These are phyloP conservation scores for Scyliorhinus canicula DNA, from an alignment of 2,797 vertebrate genomes.

Conservation along the genomic window DNA sequence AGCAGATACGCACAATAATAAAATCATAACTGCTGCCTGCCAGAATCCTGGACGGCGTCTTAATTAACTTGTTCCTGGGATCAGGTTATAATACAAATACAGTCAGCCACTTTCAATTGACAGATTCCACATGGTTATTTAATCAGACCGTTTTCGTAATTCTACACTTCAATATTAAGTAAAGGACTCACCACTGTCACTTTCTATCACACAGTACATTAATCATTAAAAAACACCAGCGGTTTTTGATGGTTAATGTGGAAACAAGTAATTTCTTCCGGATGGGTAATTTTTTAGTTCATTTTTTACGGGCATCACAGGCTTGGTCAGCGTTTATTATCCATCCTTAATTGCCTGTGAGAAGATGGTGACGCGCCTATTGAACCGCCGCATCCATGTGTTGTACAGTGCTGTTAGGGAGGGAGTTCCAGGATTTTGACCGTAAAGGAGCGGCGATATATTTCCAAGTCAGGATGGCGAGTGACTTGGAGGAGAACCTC, in stretches of 20 bases:
- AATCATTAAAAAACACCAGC: not conserved
- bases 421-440: too few species aligned
- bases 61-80: not conserved
- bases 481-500: too few species aligned
- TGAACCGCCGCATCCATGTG: too few species aligned
- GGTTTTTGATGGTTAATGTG: not conserved
- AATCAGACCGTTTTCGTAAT: not conserved
- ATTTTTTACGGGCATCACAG: too few species aligned
- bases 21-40: not conserved
- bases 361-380: too few species aligned
- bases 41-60: not conserved
- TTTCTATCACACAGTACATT: not conserved
- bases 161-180: not conserved
- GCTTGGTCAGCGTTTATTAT: too few species aligned
- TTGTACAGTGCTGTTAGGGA: too few species aligned
- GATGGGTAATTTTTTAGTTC: too few species aligned
- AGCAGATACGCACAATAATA: not conserved
- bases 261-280: not conserved
- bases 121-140: not conserved
- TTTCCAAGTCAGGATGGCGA: too few species aligned
- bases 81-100: not conserved
- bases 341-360: too few species aligned
- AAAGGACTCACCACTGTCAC: not conserved
- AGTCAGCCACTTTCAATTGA: not conserved
- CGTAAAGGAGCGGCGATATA: too few species aligned